Base-by-base conservation (phyloP, 2,888 invertebrate genomes). In the Campoplex nolae region DNA sequence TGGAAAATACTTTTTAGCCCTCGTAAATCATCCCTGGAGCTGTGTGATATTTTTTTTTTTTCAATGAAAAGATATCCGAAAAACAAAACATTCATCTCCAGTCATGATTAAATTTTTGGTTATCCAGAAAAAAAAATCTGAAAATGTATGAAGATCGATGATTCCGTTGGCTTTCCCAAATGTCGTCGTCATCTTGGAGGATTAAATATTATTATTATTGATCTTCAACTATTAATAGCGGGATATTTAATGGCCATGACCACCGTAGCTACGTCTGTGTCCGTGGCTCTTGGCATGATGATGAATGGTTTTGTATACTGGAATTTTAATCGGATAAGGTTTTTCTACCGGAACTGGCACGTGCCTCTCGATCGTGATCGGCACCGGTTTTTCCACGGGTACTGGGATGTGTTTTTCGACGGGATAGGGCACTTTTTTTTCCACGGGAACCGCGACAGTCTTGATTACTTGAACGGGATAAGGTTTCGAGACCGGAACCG, bases 401-500 rank as follows among this genome's bases (percentile, higher is more conserved):
- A 96, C 96, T 51, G 96, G 96, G 0, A 97, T 96, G 7, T 95
- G 95, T 90, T 96, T 97, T 88, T 97, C 96, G 0, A 97, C 96
- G 0, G 96, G 96, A 91, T 96, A 97, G 0, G 97, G 97, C 4
- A 97, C 96, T 38, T 97, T 97, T 91, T 97, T 97, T 90, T 97
- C 97, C 0, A 97, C 96, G 0, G 97, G 97, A 42, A 97, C 95
- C 0, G 96, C 95, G 1, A 97, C 95, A 89, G 97, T 97, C 91
- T 96, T 97, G 51, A 97, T 95, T 4, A 97, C 95, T 0, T 97
- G 97, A 1, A 97, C 96, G 0, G 97, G 96, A 0, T 97, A 95
- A 0, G 97, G 96, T 89, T 96, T 96, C 0, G 96, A 96, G 0
- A 97, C 96, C 0, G 97, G 97, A 0, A 97, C 95, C 54, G 96